Evolutionary conservation across 1,140 invertebrate genomes (phyloP).

Genomic region (Calliphora vicina): DNA sequence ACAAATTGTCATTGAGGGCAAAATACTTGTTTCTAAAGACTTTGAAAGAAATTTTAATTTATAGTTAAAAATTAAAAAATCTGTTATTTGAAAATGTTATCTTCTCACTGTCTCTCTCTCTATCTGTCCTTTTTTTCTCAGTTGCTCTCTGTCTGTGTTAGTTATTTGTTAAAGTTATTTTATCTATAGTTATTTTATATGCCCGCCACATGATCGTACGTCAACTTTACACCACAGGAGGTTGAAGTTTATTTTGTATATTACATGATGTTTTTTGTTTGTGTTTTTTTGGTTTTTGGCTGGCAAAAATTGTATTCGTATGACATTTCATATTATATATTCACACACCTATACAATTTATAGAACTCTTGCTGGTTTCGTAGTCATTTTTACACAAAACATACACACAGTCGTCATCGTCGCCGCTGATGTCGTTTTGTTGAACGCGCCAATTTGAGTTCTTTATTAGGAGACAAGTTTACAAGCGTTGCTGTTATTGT

Average conservation of each 20-base stretch:
- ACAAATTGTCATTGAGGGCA: not conserved
- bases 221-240: constrained; percentile 34
- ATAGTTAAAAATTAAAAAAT: constrained; percentile 27
- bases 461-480: constrained; percentile 35
- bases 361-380: constrained; percentile 26
- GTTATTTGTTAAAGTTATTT: not conserved
- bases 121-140: not conserved
- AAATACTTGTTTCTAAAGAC: not conserved
- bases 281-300: not conserved
- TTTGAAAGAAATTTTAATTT: not conserved
- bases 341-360: constrained; percentile 1
- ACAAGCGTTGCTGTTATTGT: not conserved
- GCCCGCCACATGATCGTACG: constrained; percentile 33
- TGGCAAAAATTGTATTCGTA: not conserved
- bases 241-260: constrained; percentile 35
- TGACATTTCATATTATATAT: constrained; percentile 8
- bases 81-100: too few relatives aligned
- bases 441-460: constrained; percentile 33
- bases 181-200: constrained; percentile 25
- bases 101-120: too few relatives aligned
- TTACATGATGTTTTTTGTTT: constrained; percentile 24
- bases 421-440: not conserved
- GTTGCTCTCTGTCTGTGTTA: not conserved
- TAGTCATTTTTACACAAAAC: not conserved
- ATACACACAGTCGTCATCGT: not conserved